A percentile compares a stretch with the other conserved stretches of the same genome.
Conservation (phyloP, 2,888 invertebrate genomes). For the Apodemia duryi region DNA sequence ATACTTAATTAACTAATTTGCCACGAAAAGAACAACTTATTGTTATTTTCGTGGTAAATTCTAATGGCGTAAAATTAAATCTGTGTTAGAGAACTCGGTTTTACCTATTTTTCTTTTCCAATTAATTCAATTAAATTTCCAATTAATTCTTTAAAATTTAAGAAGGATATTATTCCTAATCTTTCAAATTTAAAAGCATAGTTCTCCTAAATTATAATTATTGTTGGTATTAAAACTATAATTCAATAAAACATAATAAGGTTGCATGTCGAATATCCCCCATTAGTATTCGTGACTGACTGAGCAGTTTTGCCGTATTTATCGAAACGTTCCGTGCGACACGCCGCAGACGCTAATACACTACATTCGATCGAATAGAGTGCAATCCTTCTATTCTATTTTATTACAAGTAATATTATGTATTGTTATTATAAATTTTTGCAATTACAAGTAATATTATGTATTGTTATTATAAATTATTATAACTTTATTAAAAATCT, state of each 20-base stretch:
- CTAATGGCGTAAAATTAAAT: too few species aligned
- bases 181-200: neutral
- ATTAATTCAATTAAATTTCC: too few species aligned
- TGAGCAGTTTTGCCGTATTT: conserved; percentile 61
- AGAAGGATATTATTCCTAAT: neutral
- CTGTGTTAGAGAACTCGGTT: too few species aligned
- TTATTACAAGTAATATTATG: neutral
- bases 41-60: too few species aligned
- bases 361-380: conserved; percentile 30
- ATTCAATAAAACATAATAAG: conserved; percentile 25
- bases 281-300: conserved; percentile 64
- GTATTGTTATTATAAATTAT: too few species aligned
- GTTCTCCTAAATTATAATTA: neutral
- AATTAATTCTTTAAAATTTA: neutral
- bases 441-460: neutral
- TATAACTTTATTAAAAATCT: too few species aligned
- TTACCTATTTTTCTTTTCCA: too few species aligned
- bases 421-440: too few species aligned
- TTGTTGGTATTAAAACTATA: conserved; percentile 1
- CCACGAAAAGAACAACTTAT: too few species aligned
- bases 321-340: conserved; percentile 65
- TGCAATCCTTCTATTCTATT: conserved; percentile 26
- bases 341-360: conserved; percentile 47
- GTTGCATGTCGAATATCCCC: conserved; percentile 56
- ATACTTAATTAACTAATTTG: too few species aligned